Conservation (phyloP, 2,888 invertebrate genomes). For the Tortricodes alternella region DNA sequence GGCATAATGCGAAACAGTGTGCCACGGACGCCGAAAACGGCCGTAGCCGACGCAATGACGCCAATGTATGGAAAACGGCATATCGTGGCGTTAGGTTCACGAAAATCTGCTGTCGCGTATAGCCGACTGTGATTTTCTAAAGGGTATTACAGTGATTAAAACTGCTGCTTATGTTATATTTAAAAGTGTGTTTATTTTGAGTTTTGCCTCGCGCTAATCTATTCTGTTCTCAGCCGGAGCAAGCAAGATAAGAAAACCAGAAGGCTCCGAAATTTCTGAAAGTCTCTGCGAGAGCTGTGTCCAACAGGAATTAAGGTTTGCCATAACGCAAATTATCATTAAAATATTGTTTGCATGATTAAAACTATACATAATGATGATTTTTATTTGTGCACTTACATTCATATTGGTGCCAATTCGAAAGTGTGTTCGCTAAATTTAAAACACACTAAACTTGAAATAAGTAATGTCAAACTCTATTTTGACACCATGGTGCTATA, state of each 20-base stretch:
- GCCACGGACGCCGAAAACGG: too few species aligned
- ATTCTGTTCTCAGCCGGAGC: slow-evolving; percentile 75
- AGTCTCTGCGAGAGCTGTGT: slow-evolving; percentile 58
- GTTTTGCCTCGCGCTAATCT: slow-evolving; percentile 70
- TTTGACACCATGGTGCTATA: too few species aligned
- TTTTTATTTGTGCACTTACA: not conserved
- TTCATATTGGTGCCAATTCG: slow-evolving; percentile 1
- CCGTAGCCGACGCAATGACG: too few species aligned
- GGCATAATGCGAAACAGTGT: too few species aligned
- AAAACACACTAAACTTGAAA: too few species aligned
- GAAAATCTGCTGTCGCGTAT: too few species aligned
- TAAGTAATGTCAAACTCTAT: too few species aligned
- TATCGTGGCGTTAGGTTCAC: too few species aligned
- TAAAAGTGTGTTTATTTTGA: slow-evolving; percentile 30
- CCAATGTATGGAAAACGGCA: too few species aligned
- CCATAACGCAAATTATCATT: slow-evolving; percentile 50
- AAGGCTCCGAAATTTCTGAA: slow-evolving; percentile 47
- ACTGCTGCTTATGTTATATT: not conserved
- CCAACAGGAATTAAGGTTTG: slow-evolving; percentile 67
- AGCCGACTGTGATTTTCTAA: too few species aligned
- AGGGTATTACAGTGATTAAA: not conserved
- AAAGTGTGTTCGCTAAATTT: slow-evolving; percentile 25
- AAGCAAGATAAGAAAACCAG: slow-evolving; percentile 59
- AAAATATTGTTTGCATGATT: slow-evolving; percentile 51
- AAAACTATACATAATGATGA: slow-evolving; percentile 36